Percentiles rank a stretch among this genome's conserved stretches.
Conservation (phyloP, 1,140 invertebrate genomes). For the Drosophila ficusphila region DNA sequence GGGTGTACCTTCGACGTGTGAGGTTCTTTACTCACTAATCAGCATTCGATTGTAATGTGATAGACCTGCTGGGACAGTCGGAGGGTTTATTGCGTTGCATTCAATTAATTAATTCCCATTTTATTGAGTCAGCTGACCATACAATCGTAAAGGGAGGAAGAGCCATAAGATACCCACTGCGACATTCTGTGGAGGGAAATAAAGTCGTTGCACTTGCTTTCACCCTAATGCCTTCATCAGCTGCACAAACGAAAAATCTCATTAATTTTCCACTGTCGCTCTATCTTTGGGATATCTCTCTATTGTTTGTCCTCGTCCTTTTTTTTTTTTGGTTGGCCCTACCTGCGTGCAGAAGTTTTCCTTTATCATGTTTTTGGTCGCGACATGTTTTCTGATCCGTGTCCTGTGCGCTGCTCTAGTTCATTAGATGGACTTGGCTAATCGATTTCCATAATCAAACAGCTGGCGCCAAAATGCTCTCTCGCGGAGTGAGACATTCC, state of each 20-base stretch:
- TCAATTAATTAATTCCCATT: slow-evolving; percentile 53
- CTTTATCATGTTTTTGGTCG: slow-evolving; percentile 37
- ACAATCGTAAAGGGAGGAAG: slow-evolving; percentile 15
- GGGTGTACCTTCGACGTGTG: slow-evolving; percentile 21
- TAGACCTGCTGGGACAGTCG: slow-evolving; percentile 13
- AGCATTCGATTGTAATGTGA: slow-evolving; percentile 11
- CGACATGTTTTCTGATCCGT: slow-evolving; percentile 32
- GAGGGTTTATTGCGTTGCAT: slow-evolving; percentile 26
- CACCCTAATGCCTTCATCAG: slow-evolving; percentile 72
- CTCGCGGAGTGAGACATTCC: slow-evolving; percentile 35
- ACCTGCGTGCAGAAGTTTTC: slow-evolving; percentile 29
- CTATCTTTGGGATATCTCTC: slow-evolving; percentile 36
- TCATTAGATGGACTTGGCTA: slow-evolving; percentile 39
- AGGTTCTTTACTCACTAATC: slow-evolving; percentile 12
- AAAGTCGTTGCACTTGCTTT: slow-evolving; percentile 48
- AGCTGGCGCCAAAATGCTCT: slow-evolving; percentile 24
- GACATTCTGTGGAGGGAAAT: slow-evolving; percentile 59
- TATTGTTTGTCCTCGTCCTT: slow-evolving; percentile 39
- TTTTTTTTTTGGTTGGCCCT: slow-evolving; percentile 12
- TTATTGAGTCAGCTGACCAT: slow-evolving; percentile 42
- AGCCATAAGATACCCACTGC: slow-evolving; percentile 34
- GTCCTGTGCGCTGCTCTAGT: slow-evolving; percentile 16
- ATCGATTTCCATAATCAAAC: slow-evolving; percentile 51
- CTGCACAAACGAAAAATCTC: slow-evolving; percentile 58
- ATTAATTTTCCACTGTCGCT: slow-evolving; percentile 52